Conservation (phyloP, 2,113 vertebrate genomes). For the Plestiodon gilberti region DNA sequence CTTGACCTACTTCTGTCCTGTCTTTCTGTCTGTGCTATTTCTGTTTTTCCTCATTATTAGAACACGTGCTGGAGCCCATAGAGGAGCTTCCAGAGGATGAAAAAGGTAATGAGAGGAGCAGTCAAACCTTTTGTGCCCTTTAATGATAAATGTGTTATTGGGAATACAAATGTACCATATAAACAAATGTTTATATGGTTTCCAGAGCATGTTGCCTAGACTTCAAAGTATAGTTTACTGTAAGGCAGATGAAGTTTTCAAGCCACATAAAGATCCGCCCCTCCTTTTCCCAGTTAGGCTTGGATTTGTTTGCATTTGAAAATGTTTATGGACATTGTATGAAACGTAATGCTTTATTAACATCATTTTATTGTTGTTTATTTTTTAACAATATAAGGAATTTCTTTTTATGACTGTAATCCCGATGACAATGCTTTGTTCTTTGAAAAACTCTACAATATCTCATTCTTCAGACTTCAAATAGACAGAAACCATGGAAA, state of each 20-base stretch:
- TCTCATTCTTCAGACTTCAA: no score
- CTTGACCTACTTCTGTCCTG: slow-evolving; percentile 64
- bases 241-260: accelerated
- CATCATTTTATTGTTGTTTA: no score
- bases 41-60: slow-evolving; percentile 79
- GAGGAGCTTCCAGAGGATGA: slow-evolving; percentile 96
- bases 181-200: slow-evolving; percentile 9
- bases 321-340: no score
- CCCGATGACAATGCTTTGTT: no score
- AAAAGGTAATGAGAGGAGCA: slow-evolving; percentile 84
- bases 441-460: no score
- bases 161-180: slow-evolving; percentile 23
- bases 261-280: background rate
- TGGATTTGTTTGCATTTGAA: no score
- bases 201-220: background rate
- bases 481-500: no score
- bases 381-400: no score
- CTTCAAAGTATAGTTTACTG: slow-evolving; percentile 6
- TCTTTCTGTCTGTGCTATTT: slow-evolving; percentile 61
- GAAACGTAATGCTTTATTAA: no score
- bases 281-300: no score
- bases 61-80: slow-evolving; percentile 93
- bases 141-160: slow-evolving; percentile 1
- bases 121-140: slow-evolving; percentile 21
- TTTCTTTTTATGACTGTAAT: no score